Percentiles rank a stretch among this genome's conserved stretches.
Conservation (phyloP, 2,113 vertebrate species). For the Bubo blakistoni region DNA sequence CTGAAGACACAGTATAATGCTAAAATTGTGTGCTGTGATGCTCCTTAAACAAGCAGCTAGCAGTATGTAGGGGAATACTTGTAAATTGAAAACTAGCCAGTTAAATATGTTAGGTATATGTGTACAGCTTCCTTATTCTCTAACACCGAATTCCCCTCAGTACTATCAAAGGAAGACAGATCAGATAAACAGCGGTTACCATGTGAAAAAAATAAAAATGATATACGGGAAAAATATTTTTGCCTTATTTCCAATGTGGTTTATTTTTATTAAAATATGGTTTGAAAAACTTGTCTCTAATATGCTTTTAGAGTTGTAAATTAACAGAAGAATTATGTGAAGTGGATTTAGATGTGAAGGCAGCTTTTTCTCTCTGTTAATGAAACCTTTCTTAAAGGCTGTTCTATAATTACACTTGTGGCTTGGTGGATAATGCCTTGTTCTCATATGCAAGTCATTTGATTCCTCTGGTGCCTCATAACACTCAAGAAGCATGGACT, state of each 20-base stretch:
- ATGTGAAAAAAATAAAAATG: background rate
- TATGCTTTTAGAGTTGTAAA: background rate
- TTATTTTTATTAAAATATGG: background rate
- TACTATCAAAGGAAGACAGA: background rate
- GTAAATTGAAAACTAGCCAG: background rate
- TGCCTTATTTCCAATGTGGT: background rate
- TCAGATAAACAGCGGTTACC: background rate
- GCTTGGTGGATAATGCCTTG: constrained; percentile 44
- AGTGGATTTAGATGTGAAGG: background rate
- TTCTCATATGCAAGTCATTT: constrained; percentile 55
- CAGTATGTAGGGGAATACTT: background rate
- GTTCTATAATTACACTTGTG: constrained; percentile 35
- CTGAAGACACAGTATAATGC: background rate
- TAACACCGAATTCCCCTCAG: background rate
- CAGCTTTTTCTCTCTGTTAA: constrained; percentile 34
- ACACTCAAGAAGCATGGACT: background rate
- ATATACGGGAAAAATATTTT: background rate
- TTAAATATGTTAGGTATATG: background rate
- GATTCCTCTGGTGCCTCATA: constrained; percentile 9
- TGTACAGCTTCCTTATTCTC: background rate
- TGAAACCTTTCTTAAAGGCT: constrained; percentile 13
- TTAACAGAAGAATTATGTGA: background rate
- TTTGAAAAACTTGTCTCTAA: background rate
- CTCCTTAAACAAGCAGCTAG: background rate
- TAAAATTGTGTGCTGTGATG: background rate